Evolutionary conservation across 1,140 invertebrate genomes (phyloP).

Genomic region (Anthonomus grandis): DNA sequence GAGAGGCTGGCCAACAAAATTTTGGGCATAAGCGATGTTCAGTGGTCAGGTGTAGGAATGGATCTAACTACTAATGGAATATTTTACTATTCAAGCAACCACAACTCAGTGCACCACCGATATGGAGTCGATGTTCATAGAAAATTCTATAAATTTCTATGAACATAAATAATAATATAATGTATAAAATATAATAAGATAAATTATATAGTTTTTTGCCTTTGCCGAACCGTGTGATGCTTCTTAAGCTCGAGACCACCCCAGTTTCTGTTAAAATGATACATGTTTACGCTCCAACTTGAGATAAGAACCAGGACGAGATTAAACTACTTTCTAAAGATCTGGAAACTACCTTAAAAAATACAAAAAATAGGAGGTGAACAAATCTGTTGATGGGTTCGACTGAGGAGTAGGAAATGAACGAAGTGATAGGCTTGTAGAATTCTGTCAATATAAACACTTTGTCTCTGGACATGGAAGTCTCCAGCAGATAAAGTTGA

Average conservation of each 20-base stretch:
- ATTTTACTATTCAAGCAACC: constrained; percentile 7
- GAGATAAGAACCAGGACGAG: constrained; percentile 26
- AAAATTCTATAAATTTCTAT: no score
- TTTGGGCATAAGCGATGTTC: constrained; percentile 12
- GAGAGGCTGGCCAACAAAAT: constrained; percentile 6
- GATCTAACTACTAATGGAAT: constrained; percentile 2
- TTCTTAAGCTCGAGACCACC: constrained; percentile 29
- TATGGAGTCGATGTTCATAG: constrained; percentile 15
- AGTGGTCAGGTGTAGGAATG: constrained; percentile 11
- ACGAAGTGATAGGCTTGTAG: no score
- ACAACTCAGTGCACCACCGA: constrained; percentile 4
- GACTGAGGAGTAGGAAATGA: background rate
- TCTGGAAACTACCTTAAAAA: no score
- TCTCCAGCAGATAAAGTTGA: no score
- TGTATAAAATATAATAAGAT: no score
- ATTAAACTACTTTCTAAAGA: constrained; percentile 32
- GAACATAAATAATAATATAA: no score
- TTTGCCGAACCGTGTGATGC: constrained; percentile 9
- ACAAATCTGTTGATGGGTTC: background rate
- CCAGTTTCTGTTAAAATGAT: constrained; percentile 37
- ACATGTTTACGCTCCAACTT: constrained; percentile 42
- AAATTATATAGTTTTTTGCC: background rate
- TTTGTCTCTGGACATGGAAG: no score
- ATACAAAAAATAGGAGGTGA: no score
- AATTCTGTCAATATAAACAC: no score